These are phyloP conservation scores for Trachelus troglodyta DNA, from an alignment of 2,888 invertebrate species.

Conservation along the genomic window DNA sequence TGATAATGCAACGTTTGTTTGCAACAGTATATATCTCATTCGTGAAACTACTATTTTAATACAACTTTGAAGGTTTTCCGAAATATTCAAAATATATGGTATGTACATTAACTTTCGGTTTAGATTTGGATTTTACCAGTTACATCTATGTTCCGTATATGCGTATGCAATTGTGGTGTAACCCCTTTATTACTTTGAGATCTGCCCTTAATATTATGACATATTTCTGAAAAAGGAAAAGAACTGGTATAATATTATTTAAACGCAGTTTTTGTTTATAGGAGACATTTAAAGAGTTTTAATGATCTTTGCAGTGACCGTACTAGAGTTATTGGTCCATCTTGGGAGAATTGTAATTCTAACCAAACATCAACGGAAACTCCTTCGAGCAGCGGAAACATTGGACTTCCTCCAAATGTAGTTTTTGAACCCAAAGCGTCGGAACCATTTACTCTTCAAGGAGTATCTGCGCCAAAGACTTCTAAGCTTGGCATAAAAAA, in stretches of 20 bases:
- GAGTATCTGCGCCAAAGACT: conserved; percentile 30
- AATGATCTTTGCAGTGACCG: background rate
- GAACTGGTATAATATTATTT: background rate
- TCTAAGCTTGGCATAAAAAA: conserved; percentile 20
- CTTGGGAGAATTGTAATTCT: background rate
- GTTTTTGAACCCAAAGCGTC: conserved; percentile 52
- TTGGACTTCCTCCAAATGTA: conserved; percentile 47
- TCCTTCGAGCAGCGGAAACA: conserved; percentile 29
- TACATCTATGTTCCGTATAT: background rate
- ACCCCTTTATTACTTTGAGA: background rate
- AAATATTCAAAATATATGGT: background rate
- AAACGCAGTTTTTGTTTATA: too few relatives aligned
- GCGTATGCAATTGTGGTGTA: background rate
- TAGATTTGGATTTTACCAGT: background rate
- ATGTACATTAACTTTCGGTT: background rate
- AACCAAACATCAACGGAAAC: conserved; percentile 2
- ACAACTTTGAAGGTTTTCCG: background rate
- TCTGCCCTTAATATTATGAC: background rate
- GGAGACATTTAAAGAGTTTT: background rate
- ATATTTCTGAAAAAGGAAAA: background rate
- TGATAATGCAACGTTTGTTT: background rate
- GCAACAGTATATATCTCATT: background rate
- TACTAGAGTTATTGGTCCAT: background rate
- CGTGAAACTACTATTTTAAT: background rate
- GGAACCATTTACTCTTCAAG: conserved; percentile 50